Conservation (phyloP, 2,888 invertebrate genomes). For the Hololepta plana region DNA sequence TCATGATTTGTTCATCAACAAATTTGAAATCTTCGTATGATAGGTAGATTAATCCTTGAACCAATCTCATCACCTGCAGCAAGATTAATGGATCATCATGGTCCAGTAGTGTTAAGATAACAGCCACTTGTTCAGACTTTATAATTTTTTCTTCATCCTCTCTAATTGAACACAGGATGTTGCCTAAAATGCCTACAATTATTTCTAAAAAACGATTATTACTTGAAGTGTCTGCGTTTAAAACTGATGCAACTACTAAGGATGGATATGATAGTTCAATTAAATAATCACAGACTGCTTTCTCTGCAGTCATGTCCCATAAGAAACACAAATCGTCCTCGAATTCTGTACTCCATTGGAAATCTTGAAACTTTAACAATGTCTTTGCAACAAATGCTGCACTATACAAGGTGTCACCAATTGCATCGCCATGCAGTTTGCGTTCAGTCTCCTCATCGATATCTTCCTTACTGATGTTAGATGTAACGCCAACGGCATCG, state of each 20-base stretch:
- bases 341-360: slow-evolving; percentile 33
- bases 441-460: slow-evolving; percentile 25
- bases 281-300: slow-evolving; percentile 54
- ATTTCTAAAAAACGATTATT: slow-evolving; percentile 58
- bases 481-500: too few species aligned
- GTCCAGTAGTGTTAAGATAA: slow-evolving; percentile 35
- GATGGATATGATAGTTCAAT: slow-evolving; percentile 47
- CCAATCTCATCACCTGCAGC: slow-evolving; percentile 51
- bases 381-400: slow-evolving; percentile 54
- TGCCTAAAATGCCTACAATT: slow-evolving; percentile 65
- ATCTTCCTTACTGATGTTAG: slow-evolving; percentile 14
- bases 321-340: slow-evolving; percentile 59
- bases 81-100: slow-evolving; percentile 54
- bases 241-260: slow-evolving; percentile 38
- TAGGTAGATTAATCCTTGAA: slow-evolving; percentile 28
- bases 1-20: slow-evolving; percentile 28
- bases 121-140: slow-evolving; percentile 34
- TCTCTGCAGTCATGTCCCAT: slow-evolving; percentile 74
- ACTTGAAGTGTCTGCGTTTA: slow-evolving; percentile 35
- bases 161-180: too few species aligned
- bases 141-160: too few species aligned
- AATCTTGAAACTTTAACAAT: slow-evolving; percentile 39
- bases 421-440: slow-evolving; percentile 51
- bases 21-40: slow-evolving; percentile 10
- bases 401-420: slow-evolving; percentile 66